phyloP scores from a whole-genome alignment of 2,888 invertebrate genomes.

The Baccha elongata region DNA sequence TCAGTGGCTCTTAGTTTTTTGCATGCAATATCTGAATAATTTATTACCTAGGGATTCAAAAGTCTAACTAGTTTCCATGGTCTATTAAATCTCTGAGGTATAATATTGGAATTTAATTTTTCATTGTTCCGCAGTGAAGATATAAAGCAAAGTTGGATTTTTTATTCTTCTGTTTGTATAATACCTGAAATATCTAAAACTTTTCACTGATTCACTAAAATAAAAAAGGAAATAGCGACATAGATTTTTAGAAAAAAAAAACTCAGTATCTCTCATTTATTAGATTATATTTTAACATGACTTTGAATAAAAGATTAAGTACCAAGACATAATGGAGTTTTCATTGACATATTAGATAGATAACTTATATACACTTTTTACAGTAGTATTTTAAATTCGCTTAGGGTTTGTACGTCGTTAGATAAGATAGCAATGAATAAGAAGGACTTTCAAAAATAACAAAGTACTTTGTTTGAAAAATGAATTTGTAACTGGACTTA shows the following conservation, averaged over 20 bases:
- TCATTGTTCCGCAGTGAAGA: conserved; percentile 50
- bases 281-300: conserved; percentile 45
- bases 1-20: conserved; percentile 38
- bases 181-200: neutral
- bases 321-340: conserved; percentile 49
- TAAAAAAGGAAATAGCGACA: no score
- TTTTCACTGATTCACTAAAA: neutral
- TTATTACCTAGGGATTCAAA: conserved; percentile 52
- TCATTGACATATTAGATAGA: neutral
- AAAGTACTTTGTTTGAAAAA: neutral
- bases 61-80: conserved; percentile 59
- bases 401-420: no score
- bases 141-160: conserved; percentile 17
- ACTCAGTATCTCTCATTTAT: conserved; percentile 11
- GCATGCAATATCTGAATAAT: conserved; percentile 59
- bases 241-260: neutral
- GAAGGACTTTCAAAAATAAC: neutral
- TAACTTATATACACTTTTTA: neutral
- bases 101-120: conserved; percentile 57
- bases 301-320: conserved; percentile 44
- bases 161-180: neutral
- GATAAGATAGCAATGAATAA: neutral
- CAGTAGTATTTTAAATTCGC: no score
- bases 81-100: conserved; percentile 55
- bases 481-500: neutral